Evolutionary conservation across 2,113 vertebrate genomes (phyloP), one percentile per base, ranked within the genome.

Genomic region (Thymallus thymallus): DNA sequence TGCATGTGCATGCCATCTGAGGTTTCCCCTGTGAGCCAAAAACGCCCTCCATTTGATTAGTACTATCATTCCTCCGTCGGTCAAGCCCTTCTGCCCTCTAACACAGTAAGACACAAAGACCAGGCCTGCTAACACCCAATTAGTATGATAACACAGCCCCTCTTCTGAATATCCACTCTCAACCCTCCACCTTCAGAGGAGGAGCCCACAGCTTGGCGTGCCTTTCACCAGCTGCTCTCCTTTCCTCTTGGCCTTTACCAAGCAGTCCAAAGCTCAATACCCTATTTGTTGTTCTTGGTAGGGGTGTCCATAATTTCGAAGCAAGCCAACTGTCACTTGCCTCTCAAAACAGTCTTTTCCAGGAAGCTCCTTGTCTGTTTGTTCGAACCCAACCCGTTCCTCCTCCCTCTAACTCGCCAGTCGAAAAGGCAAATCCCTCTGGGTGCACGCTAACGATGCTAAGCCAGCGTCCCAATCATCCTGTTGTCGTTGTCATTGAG

Each of bases 361-460:
- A 76, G 65, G 74, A 26, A 16, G 72, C 72, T 35, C 63, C 56
- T 6, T 56, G 29, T 24, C 14, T 62, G n/a, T 24, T 69, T 24
- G 22, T 6, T 69, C 24, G n/a, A 18, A 16, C 35, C 64, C 24
- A 61, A 51, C 64, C 41, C 29, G 76, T 75, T 61, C 71, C 70
- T 77, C 71, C 24, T 45, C 45, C 71, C 80, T 72, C 80, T 74
- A 70, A 72, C 74, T 74, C 45, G 32, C 64, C 83, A 20, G 26
- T 88, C 86, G 85, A 85, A 89, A 89, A 79, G 48, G 80, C 84
- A 85, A 82, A 85, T 86, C 87, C 85, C 81, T 76, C 58, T 75
- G 35, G 66, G 35, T 18, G 32, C 73, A 78, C 76, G 82, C 48
- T 51, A 51, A 51, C 16, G 81, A 85, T 72, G 73, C 88, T 82